Evolutionary conservation across 1,140 invertebrate genomes (phyloP).

Genomic region (Oncopodura yosiiana): DNA sequence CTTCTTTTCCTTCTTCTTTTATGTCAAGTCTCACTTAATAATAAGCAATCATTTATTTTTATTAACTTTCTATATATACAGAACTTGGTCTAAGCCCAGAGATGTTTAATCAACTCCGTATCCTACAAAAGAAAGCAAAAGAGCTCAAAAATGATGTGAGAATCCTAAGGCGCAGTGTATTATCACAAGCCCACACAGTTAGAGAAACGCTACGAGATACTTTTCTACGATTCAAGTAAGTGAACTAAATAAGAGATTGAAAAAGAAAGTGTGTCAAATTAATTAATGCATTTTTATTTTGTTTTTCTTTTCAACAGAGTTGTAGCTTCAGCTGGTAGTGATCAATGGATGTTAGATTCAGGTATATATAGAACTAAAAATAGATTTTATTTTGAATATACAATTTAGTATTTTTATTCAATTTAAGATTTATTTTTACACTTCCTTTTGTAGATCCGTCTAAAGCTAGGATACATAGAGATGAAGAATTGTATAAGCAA

Average conservation of each 20-base stretch:
- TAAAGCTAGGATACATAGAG: constrained; percentile 48
- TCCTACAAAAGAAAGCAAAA: constrained; percentile 78
- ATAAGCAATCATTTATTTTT: too few species aligned
- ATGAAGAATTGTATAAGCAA: constrained; percentile 79
- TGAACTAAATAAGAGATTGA: constrained; percentile 6
- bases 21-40: too few species aligned
- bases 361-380: too few species aligned
- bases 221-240: constrained; percentile 65
- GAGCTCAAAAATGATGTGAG: constrained; percentile 79
- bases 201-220: constrained; percentile 82
- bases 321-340: constrained; percentile 29
- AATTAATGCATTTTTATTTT: not conserved
- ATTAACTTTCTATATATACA: too few species aligned
- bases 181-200: constrained; percentile 80
- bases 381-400: too few species aligned
- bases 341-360: constrained; percentile 26
- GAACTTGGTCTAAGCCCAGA: constrained; percentile 65
- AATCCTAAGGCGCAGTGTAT: constrained; percentile 74
- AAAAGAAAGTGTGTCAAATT: constrained; percentile 3
- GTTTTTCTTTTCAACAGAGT: constrained; percentile 17
- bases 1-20: too few species aligned
- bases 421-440: not conserved
- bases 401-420: too few species aligned
- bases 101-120: constrained; percentile 72
- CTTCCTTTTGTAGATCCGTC: constrained; percentile 27